phyloP scores from a whole-genome alignment of 2,888 invertebrate genomes.

The Drosophila monieri region DNA sequence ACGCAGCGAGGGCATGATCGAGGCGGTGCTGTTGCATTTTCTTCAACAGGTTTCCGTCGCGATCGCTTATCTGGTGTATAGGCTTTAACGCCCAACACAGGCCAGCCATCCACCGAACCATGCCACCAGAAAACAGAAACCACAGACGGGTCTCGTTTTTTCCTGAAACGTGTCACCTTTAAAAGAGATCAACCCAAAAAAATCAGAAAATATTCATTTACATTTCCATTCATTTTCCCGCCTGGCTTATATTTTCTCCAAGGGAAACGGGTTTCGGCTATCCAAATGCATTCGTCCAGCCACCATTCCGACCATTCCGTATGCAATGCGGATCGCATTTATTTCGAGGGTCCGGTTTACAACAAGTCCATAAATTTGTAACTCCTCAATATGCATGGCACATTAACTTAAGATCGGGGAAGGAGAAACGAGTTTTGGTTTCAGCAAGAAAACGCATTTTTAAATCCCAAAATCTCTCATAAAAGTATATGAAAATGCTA shows the following conservation, averaged over 20 bases:
- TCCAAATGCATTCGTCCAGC: conserved; percentile 23
- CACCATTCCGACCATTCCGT: conserved; percentile 37
- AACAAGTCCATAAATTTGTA: conserved; percentile 48
- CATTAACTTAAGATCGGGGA: conserved; percentile 31
- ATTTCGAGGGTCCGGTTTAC: conserved; percentile 60
- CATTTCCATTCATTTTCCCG: conserved; percentile 36
- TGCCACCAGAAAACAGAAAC: conserved; percentile 30
- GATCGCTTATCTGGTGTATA: conserved; percentile 48
- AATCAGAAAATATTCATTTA: conserved; percentile 18
- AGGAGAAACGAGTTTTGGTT: conserved; percentile 33
- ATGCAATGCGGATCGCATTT: conserved; percentile 29
- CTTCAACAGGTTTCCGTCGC: conserved; percentile 67
- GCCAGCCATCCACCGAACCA: conserved; percentile 14
- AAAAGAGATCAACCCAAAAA: conserved; percentile 33
- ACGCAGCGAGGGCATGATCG: conserved; percentile 68
- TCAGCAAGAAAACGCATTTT: conserved; percentile 5
- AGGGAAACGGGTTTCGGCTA: conserved; percentile 36
- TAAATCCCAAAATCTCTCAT: not conserved
- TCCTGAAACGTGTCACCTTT: conserved; percentile 44
- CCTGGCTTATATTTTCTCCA: conserved; percentile 22
- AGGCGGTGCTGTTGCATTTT: conserved; percentile 59
- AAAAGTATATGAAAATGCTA: conserved; percentile 10
- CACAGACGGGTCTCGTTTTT: conserved; percentile 37
- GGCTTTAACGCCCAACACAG: conserved; percentile 31
- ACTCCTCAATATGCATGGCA: conserved; percentile 56